phyloP scores from a whole-genome alignment of 2,888 invertebrate species.

The Eupithecia vulgata region DNA sequence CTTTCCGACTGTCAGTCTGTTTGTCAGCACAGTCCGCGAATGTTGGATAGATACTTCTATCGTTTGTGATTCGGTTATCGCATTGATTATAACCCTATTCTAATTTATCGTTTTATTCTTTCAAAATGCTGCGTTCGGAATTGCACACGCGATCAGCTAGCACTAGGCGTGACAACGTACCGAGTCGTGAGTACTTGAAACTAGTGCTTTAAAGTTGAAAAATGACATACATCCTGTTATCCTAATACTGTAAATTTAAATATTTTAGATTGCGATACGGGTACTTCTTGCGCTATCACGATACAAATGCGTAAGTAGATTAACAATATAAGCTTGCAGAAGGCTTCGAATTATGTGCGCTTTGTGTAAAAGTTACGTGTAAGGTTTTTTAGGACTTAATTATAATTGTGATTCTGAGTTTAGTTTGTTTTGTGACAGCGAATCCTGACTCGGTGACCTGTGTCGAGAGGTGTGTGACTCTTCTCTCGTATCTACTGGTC shows the following conservation, averaged over 20 bases:
- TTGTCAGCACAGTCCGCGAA: slow-evolving; percentile 74
- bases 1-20: slow-evolving; percentile 72
- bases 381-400: neutral
- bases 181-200: slow-evolving; percentile 75
- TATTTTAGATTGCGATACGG: slow-evolving; percentile 82
- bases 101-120: slow-evolving; percentile 15
- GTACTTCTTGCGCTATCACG: slow-evolving; percentile 81
- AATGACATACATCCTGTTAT: slow-evolving; percentile 39
- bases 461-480: slow-evolving; percentile 89
- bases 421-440: slow-evolving; percentile 76
- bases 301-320: slow-evolving; percentile 82
- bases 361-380: slow-evolving; percentile 38
- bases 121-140: slow-evolving; percentile 74
- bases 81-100: neutral
- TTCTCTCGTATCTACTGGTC: slow-evolving; percentile 88
- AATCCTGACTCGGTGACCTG: slow-evolving; percentile 87
- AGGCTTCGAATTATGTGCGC: slow-evolving; percentile 55
- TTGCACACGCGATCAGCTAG: slow-evolving; percentile 59
- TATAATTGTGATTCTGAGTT: slow-evolving; percentile 12
- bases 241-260: slow-evolving; percentile 66
- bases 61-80: slow-evolving; percentile 53
- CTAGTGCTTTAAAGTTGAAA: slow-evolving; percentile 35
- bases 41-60: slow-evolving; percentile 68
- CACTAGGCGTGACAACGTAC: slow-evolving; percentile 76
- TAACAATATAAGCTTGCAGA: slow-evolving; percentile 53